Base-by-base conservation (phyloP, 2,888 invertebrate species). In the Cantharis rustica region DNA sequence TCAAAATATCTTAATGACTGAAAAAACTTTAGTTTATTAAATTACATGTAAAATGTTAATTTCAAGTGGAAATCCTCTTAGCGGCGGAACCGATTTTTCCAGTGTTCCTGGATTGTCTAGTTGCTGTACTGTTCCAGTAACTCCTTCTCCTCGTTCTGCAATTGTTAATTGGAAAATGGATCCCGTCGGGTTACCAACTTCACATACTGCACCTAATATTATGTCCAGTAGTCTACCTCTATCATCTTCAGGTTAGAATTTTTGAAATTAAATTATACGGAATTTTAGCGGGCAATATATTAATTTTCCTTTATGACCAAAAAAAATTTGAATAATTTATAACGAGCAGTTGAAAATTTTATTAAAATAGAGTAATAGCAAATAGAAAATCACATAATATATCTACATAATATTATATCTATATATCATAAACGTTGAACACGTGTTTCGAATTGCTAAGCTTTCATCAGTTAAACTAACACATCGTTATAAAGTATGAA, bases 131-230 rank as follows among this genome's bases (percentile, higher is more conserved):
- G 87, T 88, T 89, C 91, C 87, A 88, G 91, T 88, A 88, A 91
- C 90, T 88, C 91, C 90, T 88, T 90, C 84, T 87, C 82, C 84
- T 76, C 81, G 86, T 63, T 82, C 86, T 69, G 85, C 87, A 74
- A 86, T 88, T 80, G 86, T 88, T 83, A 87, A 88, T 81, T 89
- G 92, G 92, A 92, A 92, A 90, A 90, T 92, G 92, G 92, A 93
- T 90, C 86, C 91, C 90, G 84, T 91, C 86, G 90, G 87, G 20
- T 88, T 88, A 77, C 89, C 86, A 86, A 91, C 89, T 81, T 91
- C 90, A 82, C 91, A 89, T 86, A 89, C 89, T 69, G 91, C 89
- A 78, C 89, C 86, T 82, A 90, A 84, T 84, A 89, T 84, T 81
- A 84, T 87, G 84, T 87, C 84, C 81, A 88, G 85, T 83, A 88